Base-by-base conservation (phyloP, 2,888 invertebrate genomes). In the Aethes cnicana region DNA sequence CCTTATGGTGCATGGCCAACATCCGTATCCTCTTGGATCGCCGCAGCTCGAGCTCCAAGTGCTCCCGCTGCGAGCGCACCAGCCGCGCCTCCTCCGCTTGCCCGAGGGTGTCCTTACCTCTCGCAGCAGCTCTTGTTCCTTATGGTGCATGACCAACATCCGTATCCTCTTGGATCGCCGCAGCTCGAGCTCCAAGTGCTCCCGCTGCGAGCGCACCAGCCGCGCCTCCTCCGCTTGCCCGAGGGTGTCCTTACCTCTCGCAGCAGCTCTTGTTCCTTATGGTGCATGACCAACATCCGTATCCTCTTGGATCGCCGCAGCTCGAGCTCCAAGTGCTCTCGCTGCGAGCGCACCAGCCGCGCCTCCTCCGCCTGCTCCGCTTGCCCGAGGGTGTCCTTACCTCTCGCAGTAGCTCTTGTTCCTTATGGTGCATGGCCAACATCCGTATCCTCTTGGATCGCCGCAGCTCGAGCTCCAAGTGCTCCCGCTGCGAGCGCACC, bases 321-420 rank as follows among this genome's bases (percentile, higher is more conserved):
- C 91, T 98, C 97, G 67, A 97, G 91, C 73, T 98, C 97, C 68
- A 97, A 91, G 80, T 96, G 95, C 80, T 97, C 96, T 72, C 95
- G 95, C 87, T 98, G 98, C 58, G 95, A 94, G 53, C 96, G 92
- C 65, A 96, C 92, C 73, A 98, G 91, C 65, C 96, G 92, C 82
- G 96, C 95, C 83, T 98, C 96, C 70, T 97, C 97, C 67, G 95
- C 96, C 57, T 95, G 95, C 81, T 98, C 97, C 57, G 96, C 95
- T 73, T 96, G 95, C n/a, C n/a, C n/a, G n/a, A n/a, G n/a, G n/a
- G n/a, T n/a, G n/a, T n/a, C n/a, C n/a, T n/a, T n/a, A n/a, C n/a
- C n/a, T n/a, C n/a, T n/a, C n/a, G n/a, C n/a, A n/a, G n/a, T n/a
- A n/a, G n/a, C n/a, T n/a, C n/a, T n/a, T n/a, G n/a, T n/a, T n/a